Evolutionary conservation across 2,113 vertebrate species (phyloP), one percentile per base, ranked within the genome.

Genomic region (Rhinopomastus cyanomelas): DNA sequence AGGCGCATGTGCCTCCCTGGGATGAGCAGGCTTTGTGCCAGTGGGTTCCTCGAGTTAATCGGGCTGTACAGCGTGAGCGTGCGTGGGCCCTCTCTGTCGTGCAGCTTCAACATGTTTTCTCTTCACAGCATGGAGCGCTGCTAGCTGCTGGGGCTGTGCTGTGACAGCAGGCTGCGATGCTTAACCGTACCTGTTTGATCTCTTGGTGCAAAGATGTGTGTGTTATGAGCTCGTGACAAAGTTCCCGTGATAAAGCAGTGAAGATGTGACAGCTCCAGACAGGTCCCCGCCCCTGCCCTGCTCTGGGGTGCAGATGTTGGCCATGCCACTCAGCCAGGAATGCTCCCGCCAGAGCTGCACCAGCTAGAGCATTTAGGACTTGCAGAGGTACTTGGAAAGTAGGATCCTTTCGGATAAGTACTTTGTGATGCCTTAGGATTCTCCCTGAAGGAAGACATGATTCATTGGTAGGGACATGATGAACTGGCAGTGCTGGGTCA

Each of bases 281-380:
- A 87, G 78, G 81, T 72, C 60, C 26, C 52, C 2, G 1, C 34
- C 67, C 83, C 74, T 75, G 53, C 66, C 87, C 12, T 0, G 36
- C 88, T 95, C 95, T 95, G 94, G 81, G 53, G 52, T 51, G 8
- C 92, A 96, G 94, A 95, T 94, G 94, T 91, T 86, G 84, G 62
- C 78, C 0, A 0, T 82, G 79, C 71, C 72, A 85, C 76, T 78
- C 49, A 2, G 81, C 49, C 4, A 39, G 26, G 68, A 68, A 82
- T 39, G 68, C 32, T 91, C 73, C 53, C 3, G 0, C 46, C 30
- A 25, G 46, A 48, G 20, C 55, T 59, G 37, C 2, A 2, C 26
- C 1, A 9, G 55, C 37, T 29, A 26, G 4, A 51, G 32, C 8
- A 3, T 36, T 66, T 68, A 39, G 62, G 48, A 12, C 27, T 65